These are phyloP conservation scores for Indicator indicator DNA, from an alignment of 2,113 vertebrate genomes.

Conservation along the genomic window DNA sequence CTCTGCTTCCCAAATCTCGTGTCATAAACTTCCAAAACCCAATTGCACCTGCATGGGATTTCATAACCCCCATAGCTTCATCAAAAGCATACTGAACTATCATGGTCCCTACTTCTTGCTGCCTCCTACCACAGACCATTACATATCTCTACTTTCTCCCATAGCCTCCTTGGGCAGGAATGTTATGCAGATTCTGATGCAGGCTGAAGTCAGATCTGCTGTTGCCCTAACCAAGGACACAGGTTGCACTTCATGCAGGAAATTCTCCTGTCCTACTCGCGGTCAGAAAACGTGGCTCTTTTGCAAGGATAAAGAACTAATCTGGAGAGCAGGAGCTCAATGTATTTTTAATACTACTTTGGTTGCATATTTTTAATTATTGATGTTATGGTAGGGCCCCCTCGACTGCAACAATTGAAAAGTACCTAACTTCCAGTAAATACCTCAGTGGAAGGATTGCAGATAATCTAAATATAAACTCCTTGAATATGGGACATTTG, in stretches of 20 bases:
- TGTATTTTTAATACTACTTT: background rate
- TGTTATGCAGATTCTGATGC: background rate
- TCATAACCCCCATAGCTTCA: background rate
- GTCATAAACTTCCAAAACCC: background rate
- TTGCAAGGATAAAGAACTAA: background rate
- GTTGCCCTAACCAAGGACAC: background rate
- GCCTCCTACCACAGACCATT: background rate
- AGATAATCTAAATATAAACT: background rate
- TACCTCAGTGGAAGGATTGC: background rate
- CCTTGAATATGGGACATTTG: background rate
- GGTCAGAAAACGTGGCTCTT: background rate
- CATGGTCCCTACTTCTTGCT: background rate
- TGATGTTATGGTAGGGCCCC: too few relatives aligned
- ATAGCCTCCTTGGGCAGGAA: background rate
- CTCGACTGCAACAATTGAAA: background rate
- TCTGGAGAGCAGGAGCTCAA: background rate
- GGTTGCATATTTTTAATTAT: background rate
- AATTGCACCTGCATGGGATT: background rate
- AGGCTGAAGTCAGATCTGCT: background rate
- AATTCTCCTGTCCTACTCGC: background rate
- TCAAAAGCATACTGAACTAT: background rate
- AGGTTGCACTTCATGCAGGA: accelerated
- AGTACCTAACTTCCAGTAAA: background rate
- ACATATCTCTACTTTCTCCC: background rate
- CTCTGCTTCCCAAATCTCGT: background rate